These are phyloP conservation scores for Menura novaehollandiae DNA, from an alignment of 2,113 vertebrate species.

Conservation along the genomic window DNA sequence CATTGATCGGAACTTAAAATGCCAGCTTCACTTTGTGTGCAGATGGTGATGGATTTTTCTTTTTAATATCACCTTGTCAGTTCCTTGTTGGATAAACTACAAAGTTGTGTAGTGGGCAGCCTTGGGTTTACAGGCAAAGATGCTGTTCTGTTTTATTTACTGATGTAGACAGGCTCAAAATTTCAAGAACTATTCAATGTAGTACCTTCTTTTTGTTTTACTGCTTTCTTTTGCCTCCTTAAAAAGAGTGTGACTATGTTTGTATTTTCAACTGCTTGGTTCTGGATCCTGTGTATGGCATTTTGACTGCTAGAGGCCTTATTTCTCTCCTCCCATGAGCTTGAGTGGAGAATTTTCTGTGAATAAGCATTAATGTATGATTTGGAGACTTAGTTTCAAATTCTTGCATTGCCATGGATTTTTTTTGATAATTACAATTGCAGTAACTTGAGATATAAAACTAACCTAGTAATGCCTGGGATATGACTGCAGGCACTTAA, in stretches of 20 bases:
- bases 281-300: not conserved
- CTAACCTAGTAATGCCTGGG: not conserved
- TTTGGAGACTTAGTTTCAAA: not conserved
- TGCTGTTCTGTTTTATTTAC: not conserved
- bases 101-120: not conserved
- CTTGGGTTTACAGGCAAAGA: not conserved
- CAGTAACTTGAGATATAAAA: not conserved
- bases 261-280: rapidly evolving
- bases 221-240: not conserved
- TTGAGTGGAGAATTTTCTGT: not conserved
- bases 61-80: not conserved
- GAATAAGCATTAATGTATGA: not conserved
- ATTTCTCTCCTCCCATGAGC: not conserved
- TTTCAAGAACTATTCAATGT: not conserved
- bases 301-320: not conserved
- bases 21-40: not conserved
- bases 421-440: not conserved
- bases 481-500: not conserved
- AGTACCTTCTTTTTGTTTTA: not conserved
- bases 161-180: not conserved
- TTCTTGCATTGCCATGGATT: not conserved
- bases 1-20: not conserved
- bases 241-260: not conserved
- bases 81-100: not conserved
- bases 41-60: not conserved